These are phyloP conservation scores for Zophobas morio DNA, from an alignment of 1,140 invertebrate genomes.

Conservation along the genomic window DNA sequence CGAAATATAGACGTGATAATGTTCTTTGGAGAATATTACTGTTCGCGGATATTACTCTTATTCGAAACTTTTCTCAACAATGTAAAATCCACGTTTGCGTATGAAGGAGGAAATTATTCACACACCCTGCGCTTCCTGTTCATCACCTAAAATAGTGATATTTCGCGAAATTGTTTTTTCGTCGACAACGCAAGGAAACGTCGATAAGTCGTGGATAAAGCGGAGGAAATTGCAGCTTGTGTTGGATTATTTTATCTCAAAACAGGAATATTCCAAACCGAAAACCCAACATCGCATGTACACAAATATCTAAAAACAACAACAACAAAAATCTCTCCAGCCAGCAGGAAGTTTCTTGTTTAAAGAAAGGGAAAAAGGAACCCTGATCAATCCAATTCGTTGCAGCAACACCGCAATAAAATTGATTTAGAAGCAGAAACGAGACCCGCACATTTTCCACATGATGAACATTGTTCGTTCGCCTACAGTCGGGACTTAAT, in stretches of 20 bases:
- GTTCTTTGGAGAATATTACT: slow-evolving; percentile 15
- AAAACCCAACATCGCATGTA: slow-evolving; percentile 27
- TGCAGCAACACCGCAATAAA: slow-evolving; percentile 46
- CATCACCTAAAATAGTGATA: slow-evolving; percentile 4
- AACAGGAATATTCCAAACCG: slow-evolving; percentile 10
- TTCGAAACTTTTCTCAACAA: slow-evolving; percentile 25
- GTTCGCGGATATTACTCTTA: slow-evolving; percentile 32
- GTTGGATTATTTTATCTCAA: slow-evolving; percentile 30
- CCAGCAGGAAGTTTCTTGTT: slow-evolving; percentile 22
- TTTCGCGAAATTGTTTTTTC: slow-evolving; percentile 32
- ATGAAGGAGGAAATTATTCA: slow-evolving; percentile 20
- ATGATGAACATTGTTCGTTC: slow-evolving; percentile 53
- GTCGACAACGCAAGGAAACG: slow-evolving; percentile 2
- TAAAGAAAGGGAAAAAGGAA: slow-evolving; percentile 25
- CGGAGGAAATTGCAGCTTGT: slow-evolving; percentile 24
- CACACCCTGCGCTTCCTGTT: slow-evolving; percentile 13
- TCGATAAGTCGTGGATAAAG: slow-evolving; percentile 7
- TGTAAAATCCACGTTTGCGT: slow-evolving; percentile 4
- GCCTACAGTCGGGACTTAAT: slow-evolving; percentile 50
- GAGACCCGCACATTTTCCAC: slow-evolving; percentile 53
- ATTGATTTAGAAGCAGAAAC: slow-evolving; percentile 52
- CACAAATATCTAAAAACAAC: slow-evolving; percentile 39
- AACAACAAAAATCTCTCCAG: slow-evolving; percentile 21
- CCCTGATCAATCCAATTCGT: slow-evolving; percentile 41
- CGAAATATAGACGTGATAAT: slow-evolving; percentile 35